Conservation (phyloP, 2,797 vertebrate species). For the Coluber constrictor region DNA sequence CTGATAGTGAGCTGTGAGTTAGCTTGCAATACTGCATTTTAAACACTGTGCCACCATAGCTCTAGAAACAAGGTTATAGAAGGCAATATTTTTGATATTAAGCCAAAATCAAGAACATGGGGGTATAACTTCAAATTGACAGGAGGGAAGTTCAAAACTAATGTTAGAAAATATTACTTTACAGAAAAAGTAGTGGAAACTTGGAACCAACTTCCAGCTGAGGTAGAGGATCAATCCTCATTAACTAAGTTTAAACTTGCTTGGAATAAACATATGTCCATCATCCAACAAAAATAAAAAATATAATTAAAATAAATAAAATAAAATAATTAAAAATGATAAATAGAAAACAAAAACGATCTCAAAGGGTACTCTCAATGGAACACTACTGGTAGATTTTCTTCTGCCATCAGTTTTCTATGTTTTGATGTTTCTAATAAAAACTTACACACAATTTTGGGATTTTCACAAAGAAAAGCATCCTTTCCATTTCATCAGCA, state of each 20-base stretch:
- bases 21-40: not conserved
- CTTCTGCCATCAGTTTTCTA: not conserved
- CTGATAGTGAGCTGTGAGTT: not conserved
- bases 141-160: not conserved
- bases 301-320: not conserved
- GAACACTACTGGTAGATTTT: not conserved
- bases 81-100: not conserved
- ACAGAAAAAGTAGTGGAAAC: not conserved
- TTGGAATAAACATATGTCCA: not conserved
- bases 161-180: not conserved
- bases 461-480: not conserved
- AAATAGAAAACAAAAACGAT: not conserved
- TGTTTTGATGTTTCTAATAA: not conserved
- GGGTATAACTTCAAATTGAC: not conserved
- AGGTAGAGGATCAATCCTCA: not conserved
- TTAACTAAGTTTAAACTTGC: not conserved
- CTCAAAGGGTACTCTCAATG: not conserved
- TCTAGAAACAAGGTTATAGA: not conserved
- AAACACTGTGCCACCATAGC: not conserved
- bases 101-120: not conserved
- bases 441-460: not conserved
- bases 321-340: not conserved
- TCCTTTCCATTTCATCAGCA: not conserved
- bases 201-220: not conserved
- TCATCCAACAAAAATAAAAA: not conserved